Evolutionary conservation across 37 sponge, comb jelly and placozoan species (phyloP).

Genomic region (Cladorhizidae sp.): DNA sequence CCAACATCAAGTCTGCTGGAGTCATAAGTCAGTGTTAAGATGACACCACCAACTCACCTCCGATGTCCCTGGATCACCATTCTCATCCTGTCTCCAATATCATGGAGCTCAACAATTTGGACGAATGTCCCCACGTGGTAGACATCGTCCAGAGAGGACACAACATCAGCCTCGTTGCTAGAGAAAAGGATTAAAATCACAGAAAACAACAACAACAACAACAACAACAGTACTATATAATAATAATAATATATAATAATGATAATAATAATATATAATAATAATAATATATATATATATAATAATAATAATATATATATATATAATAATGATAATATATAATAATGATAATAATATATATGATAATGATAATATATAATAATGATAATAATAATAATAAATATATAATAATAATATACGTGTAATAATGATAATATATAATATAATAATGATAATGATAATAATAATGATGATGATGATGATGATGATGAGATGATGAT

Average conservation of each 20-base stretch:
- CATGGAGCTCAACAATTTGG: constrained; percentile 86
- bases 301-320: too few relatives aligned
- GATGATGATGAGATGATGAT: too few relatives aligned
- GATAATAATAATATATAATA: too few relatives aligned
- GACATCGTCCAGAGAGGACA: constrained; percentile 66
- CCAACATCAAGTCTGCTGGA: background rate
- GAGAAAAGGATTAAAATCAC: too few relatives aligned
- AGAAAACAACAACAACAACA: background rate
- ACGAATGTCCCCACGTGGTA: constrained; percentile 91
- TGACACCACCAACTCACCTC: constrained; percentile 23
- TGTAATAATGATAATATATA: too few relatives aligned
- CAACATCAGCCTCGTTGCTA: constrained; percentile 57
- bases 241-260: constrained; percentile 4
- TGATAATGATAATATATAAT: too few relatives aligned
- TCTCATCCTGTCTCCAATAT: constrained; percentile 73
- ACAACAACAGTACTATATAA: background rate
- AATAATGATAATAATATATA: too few relatives aligned
- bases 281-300: too few relatives aligned
- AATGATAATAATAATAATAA: background rate
- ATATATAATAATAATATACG: too few relatives aligned
- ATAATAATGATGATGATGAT: too few relatives aligned
- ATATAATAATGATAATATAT: too few relatives aligned
- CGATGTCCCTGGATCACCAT: constrained; percentile 88
- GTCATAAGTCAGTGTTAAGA: background rate
- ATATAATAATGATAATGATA: too few relatives aligned